Base-by-base conservation (phyloP, 1,140 invertebrate species). In the Glossosoma conforme region DNA sequence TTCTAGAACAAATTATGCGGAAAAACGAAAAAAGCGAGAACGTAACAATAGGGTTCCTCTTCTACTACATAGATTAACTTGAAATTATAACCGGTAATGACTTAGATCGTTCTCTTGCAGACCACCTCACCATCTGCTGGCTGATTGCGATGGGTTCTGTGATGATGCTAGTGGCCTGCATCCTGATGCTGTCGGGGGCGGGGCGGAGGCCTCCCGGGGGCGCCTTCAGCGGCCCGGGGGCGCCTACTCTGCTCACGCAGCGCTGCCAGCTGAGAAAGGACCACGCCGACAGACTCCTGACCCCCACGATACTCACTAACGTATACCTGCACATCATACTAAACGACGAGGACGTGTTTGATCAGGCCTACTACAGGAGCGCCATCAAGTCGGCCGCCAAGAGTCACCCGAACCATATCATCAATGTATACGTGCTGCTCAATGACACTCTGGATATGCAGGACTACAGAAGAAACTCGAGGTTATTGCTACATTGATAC, bases 71-170 rank as follows among this genome's bases (percentile, higher is more conserved):
- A n/a, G n/a, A n/a, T n/a, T n/a, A n/a, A n/a, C n/a, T n/a, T n/a
- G n/a, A n/a, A n/a, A n/a, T n/a, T n/a, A n/a, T n/a, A n/a, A n/a
- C n/a, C n/a, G n/a, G n/a, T n/a, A n/a, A n/a, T n/a, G n/a, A n/a
- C n/a, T n/a, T n/a, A n/a, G n/a, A n/a, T n/a, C n/a, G n/a, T 19
- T 40, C 10, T 14, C 22, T 52, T 56, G 10, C 30, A 58, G 56
- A 58, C 37, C 46, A 58, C 42, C 11, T 58, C n/a, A 40, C 47
- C 5, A 6, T 58, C 13, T 54, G 46, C 22, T 58, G 56, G 56
- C n/a, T 51, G 21, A 18, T 44, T 13, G 52, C 56, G n/a, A 44
- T 54, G 8, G 46, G 35, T 3, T 46, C 44, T 20, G 40, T 41
- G 10, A 45, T 54, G 48, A 46, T 58, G 14, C 42, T 38, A 6